phyloP scores from a whole-genome alignment of 1,140 invertebrate species.

The Uloborus diversus region DNA sequence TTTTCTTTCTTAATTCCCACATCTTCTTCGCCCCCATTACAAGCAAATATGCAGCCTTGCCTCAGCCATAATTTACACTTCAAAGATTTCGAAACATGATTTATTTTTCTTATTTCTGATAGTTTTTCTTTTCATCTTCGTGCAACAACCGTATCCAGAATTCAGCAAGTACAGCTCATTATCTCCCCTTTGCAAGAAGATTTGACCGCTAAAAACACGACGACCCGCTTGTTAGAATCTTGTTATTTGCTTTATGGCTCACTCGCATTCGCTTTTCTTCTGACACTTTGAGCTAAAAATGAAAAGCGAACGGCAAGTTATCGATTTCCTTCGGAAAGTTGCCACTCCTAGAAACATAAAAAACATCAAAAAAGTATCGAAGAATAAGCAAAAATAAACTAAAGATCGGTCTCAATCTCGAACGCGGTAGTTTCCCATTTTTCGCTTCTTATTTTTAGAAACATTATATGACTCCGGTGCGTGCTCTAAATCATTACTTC shows the following conservation, averaged over 20 bases:
- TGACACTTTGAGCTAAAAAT: background rate
- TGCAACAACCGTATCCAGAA: too few relatives aligned
- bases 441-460: constrained; percentile 29
- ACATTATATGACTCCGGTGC: constrained; percentile 15
- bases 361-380: too few relatives aligned
- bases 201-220: background rate
- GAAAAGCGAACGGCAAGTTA: background rate
- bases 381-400: too few relatives aligned
- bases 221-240: constrained; percentile 18
- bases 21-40: too few relatives aligned
- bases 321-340: background rate
- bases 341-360: constrained; percentile 1
- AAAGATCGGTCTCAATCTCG: too few relatives aligned
- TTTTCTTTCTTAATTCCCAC: too few relatives aligned
- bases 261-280: constrained; percentile 11
- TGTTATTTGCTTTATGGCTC: constrained; percentile 20
- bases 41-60: too few relatives aligned
- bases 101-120: too few relatives aligned
- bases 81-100: too few relatives aligned
- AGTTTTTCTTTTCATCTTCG: too few relatives aligned
- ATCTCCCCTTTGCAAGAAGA: background rate
- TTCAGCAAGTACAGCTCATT: background rate
- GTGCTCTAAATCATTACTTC: constrained; percentile 26
- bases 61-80: too few relatives aligned
- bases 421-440: constrained; percentile 8